Evolutionary conservation across 53 echinoderm and acorn worm genomes (phyloP).

Genomic region (Pentamera pediparva): DNA sequence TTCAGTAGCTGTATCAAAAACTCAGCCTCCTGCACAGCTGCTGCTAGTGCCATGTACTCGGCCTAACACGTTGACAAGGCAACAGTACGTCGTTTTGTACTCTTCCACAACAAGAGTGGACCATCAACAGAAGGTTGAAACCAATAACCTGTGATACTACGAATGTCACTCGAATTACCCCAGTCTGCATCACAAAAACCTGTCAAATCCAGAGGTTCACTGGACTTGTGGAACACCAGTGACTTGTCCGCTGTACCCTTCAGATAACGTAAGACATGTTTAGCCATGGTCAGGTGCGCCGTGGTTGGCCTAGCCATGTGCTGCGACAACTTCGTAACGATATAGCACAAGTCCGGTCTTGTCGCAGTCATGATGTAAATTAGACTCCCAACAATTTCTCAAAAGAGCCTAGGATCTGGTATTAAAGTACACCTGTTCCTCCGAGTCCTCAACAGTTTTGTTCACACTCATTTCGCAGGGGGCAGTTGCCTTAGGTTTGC

Average conservation of each 20-base stretch:
- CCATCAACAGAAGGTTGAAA: slow-evolving; percentile 19
- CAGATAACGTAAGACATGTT: neutral
- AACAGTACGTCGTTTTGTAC: slow-evolving; percentile 32
- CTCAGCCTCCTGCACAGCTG: slow-evolving; percentile 33
- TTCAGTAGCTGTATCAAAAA: slow-evolving; percentile 35
- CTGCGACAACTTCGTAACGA: slow-evolving; percentile 6
- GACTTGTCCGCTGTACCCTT: neutral
- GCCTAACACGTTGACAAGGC: slow-evolving; percentile 48
- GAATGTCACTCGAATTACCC: slow-evolving; percentile 16
- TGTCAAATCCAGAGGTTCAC: neutral
- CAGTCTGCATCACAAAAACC: neutral
- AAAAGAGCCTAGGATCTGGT: slow-evolving; percentile 10
- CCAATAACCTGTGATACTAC: slow-evolving; percentile 41
- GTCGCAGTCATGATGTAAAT: neutral
- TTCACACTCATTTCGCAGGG: neutral
- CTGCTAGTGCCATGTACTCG: slow-evolving; percentile 39
- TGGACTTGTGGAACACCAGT: neutral
- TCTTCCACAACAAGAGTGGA: slow-evolving; percentile 42
- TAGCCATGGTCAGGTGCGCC: slow-evolving; percentile 4
- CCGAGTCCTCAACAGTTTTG: slow-evolving; percentile 10
- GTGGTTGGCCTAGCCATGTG: slow-evolving; percentile 11
- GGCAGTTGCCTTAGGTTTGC: neutral
- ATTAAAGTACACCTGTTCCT: neutral
- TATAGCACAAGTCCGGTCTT: neutral
- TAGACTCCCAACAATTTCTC: slow-evolving; percentile 4